Evolutionary conservation across 2,113 vertebrate genomes (phyloP), one percentile per base, ranked within the genome.

Genomic region (Rhea americana): DNA sequence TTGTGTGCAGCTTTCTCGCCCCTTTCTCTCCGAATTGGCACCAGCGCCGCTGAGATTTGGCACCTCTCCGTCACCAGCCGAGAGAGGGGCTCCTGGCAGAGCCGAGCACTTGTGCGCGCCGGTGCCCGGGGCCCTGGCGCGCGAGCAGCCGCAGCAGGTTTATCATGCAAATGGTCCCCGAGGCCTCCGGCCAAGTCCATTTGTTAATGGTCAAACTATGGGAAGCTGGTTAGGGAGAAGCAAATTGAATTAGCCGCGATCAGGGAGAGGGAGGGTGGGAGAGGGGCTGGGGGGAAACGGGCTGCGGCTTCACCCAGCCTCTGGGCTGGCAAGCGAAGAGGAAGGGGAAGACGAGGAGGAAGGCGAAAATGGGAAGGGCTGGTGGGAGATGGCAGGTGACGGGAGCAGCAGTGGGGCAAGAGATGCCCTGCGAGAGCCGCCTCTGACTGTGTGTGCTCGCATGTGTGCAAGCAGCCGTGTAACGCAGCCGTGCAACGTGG

Each of bases 11-110:
- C 91, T 94, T 71, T 82, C 87, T 72, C 16, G 18, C 37, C 63
- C 47, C 74, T 81, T 73, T 82, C 94, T 91, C 76, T 76, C 37
- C 4, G 35, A 59, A 28, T 62, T 97, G 96, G 97, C 97, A 96
- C 18, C 25, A n/a, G 48, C 5, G 1, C 55, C 4, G 39, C 39
- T 9, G 74, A 1, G 9, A 13, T 53, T 73, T 92, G 95, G 96
- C 93, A 82, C 74, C 62, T 32, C 75, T 79, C 67, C 5, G 71
- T 37, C 24, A 41, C 65, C 62, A 91, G 88, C 87, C 22, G 73
- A 61, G n/a, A 22, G 70, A 47, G 55, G 30, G 25, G 77, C 11
- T 37, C 81, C 78, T 81, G 89, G 94, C 96, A 95, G 84, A 2
- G 55, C 43, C 37, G 6, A 18, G 28, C 7, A 7, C 9, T 39